These are phyloP conservation scores for human DNA, from an alignment of 2,113 vertebrate species.

Conservation along the genomic window DNA sequence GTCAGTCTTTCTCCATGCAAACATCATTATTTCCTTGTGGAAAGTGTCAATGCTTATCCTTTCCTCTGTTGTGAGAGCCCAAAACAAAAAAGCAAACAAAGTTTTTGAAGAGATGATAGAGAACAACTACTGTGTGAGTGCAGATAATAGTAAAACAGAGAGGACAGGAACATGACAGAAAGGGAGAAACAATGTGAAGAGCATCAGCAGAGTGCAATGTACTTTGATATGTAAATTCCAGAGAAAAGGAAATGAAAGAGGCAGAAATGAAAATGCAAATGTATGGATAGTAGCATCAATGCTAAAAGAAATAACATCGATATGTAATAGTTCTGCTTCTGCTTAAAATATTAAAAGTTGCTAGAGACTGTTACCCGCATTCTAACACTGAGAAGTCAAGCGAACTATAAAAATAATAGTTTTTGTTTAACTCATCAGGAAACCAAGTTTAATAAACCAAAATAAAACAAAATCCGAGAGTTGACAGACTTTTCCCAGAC, in stretches of 20 bases:
- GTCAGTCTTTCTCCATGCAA: not conserved
- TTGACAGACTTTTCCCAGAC: not conserved
- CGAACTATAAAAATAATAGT: not conserved
- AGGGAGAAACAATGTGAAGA: not conserved
- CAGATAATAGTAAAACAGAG: not conserved
- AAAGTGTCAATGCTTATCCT: not conserved
- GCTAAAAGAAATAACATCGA: not conserved
- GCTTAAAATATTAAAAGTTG: not conserved
- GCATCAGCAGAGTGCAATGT: not conserved
- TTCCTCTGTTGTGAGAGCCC: not conserved
- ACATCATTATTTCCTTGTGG: not conserved
- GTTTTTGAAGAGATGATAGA: not conserved
- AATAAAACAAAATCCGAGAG: not conserved
- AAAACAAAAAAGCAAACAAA: not conserved
- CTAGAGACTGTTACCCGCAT: not conserved
- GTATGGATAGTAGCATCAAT: not conserved
- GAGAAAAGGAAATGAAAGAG: not conserved
- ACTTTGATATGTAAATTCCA: not conserved
- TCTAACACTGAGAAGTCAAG: not conserved
- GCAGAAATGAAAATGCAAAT: not conserved
- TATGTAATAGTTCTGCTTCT: not conserved
- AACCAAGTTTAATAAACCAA: not conserved
- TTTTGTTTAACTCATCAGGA: conserved; percentile 20
- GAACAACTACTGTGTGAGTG: not conserved
- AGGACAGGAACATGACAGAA: not conserved